phyloP scores from a whole-genome alignment of 2,888 invertebrate genomes.

The Marronus borbonicus region DNA sequence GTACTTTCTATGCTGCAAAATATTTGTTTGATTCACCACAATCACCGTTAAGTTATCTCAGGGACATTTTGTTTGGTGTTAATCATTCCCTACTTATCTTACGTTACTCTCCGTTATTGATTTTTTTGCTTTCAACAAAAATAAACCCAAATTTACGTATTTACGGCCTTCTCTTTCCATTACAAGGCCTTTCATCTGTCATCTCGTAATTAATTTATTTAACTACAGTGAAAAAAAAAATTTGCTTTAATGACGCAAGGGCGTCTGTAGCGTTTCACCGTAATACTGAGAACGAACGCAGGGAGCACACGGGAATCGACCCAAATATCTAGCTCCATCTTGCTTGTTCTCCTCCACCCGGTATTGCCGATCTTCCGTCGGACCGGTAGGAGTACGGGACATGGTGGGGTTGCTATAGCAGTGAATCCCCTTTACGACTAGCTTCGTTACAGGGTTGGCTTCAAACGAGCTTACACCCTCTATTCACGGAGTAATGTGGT shows the following conservation, averaged over 20 bases:
- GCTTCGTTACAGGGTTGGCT: conserved; percentile 32
- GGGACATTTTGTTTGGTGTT: too few species aligned
- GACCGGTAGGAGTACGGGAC: conserved; percentile 48
- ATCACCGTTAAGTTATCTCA: too few species aligned
- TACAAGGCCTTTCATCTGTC: conserved; percentile 5
- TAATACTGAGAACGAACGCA: conserved; percentile 53
- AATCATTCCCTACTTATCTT: too few species aligned
- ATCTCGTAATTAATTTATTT: conserved; percentile 46
- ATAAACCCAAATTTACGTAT: too few species aligned
- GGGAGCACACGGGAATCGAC: conserved; percentile 24
- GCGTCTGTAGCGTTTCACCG: conserved; percentile 53
- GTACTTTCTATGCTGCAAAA: too few species aligned
- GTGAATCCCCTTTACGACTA: conserved; percentile 39
- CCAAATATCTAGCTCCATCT: conserved; percentile 31
- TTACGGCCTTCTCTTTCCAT: too few species aligned
- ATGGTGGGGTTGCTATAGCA: conserved; percentile 47
- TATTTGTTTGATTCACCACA: too few species aligned
- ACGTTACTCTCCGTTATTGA: too few species aligned
- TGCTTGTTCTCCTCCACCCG: conserved; percentile 33
- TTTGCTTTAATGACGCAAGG: conserved; percentile 52
- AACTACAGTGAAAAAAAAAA: conserved; percentile 43
- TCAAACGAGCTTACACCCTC: conserved; percentile 16
- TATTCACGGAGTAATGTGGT: conserved; percentile 14
- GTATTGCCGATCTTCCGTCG: conserved; percentile 50
- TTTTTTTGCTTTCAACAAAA: too few species aligned